Conservation (phyloP, 2,797 vertebrate genomes). For the Gallinago nigripennis region DNA sequence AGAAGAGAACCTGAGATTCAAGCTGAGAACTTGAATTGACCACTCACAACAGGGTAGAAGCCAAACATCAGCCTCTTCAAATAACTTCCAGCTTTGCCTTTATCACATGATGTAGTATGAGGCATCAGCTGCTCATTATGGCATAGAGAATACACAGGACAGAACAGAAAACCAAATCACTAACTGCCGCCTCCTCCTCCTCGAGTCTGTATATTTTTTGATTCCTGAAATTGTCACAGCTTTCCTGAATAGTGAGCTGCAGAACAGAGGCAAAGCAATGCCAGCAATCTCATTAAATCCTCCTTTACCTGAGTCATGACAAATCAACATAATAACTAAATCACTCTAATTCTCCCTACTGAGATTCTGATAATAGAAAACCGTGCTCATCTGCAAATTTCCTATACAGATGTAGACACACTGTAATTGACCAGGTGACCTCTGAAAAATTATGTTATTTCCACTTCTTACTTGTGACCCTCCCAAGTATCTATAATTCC, state of each 20-base stretch:
- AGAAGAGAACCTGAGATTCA: neutral
- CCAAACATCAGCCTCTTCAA: neutral
- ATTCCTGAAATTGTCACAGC: neutral
- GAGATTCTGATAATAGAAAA: constrained; percentile 35
- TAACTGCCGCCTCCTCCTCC: neutral
- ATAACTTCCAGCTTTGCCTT: neutral
- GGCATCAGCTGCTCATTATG: neutral
- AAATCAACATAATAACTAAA: constrained; percentile 23
- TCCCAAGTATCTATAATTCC: neutral
- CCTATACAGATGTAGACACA: neutral
- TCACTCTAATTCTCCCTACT: neutral
- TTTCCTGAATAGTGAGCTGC: neutral
- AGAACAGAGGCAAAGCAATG: neutral
- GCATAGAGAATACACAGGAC: neutral
- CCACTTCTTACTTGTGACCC: neutral
- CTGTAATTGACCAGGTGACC: neutral
- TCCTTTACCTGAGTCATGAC: neutral
- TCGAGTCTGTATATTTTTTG: neutral
- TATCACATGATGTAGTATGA: neutral
- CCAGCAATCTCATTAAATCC: constrained; percentile 7
- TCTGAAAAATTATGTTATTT: constrained; percentile 3
- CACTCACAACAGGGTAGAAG: neutral
- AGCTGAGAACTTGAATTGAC: neutral
- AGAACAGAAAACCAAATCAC: neutral
- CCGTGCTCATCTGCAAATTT: neutral